Evolutionary conservation across 2,888 invertebrate genomes (phyloP).

Genomic region (Parnassius orleans): DNA sequence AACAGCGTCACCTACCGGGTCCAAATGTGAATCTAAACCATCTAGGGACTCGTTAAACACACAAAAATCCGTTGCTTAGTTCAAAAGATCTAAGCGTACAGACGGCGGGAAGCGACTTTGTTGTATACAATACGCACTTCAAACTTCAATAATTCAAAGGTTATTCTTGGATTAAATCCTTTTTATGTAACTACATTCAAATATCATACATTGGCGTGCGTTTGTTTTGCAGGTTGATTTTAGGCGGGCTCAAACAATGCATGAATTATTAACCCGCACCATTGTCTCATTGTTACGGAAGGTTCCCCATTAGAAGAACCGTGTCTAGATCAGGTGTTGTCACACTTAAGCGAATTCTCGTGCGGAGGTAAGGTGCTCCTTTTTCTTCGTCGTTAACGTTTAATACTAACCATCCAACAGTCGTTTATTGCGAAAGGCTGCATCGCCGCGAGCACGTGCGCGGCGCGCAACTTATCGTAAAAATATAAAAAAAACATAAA

Average conservation of each 20-base stretch:
- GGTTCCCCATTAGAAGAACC: slow-evolving; percentile 12
- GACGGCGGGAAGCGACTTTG: too few species aligned
- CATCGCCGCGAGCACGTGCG: slow-evolving; percentile 62
- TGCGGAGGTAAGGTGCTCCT: slow-evolving; percentile 20
- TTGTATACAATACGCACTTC: too few species aligned
- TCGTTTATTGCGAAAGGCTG: slow-evolving; percentile 55
- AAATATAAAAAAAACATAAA: slow-evolving; percentile 36
- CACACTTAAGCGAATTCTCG: slow-evolving; percentile 13
- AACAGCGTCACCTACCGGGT: too few species aligned
- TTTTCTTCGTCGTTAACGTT: slow-evolving; percentile 28
- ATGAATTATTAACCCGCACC: slow-evolving; percentile 22
- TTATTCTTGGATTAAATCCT: too few species aligned
- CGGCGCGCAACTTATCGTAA: slow-evolving; percentile 41
- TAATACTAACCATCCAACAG: slow-evolving; percentile 6
- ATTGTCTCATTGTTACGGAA: slow-evolving; percentile 27
- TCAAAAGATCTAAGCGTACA: too few species aligned
- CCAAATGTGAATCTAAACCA: too few species aligned
- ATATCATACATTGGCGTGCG: slow-evolving; percentile 1
- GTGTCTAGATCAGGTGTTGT: slow-evolving; percentile 17
- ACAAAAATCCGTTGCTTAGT: too few species aligned
- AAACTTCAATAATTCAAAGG: too few species aligned
- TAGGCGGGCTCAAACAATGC: slow-evolving; percentile 26
- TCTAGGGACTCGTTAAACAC: too few species aligned
- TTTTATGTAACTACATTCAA: neutral
- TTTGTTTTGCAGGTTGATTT: slow-evolving; percentile 17